Evolutionary conservation across 2,113 vertebrate genomes (phyloP).

Genomic region (Orientallactaga bullata): DNA sequence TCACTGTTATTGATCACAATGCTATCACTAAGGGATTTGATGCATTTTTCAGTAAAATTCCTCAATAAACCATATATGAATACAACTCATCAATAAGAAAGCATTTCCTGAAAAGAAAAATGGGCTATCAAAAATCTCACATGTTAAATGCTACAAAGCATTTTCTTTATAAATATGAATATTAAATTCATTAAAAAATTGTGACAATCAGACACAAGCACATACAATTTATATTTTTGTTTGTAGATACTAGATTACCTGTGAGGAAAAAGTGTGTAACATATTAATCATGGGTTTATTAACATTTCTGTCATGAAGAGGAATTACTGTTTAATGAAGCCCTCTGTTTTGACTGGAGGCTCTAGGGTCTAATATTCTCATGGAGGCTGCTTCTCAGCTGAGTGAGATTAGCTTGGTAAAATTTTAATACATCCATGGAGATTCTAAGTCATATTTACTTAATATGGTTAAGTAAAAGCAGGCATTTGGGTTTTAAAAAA

Average conservation of each 20-base stretch:
- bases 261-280: background rate
- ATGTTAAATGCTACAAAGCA: background rate
- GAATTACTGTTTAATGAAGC: background rate
- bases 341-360: constrained; percentile 1
- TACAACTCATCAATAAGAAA: constrained; percentile 20
- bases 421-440: constrained; percentile 30
- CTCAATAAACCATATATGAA: constrained; percentile 8
- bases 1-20: background rate
- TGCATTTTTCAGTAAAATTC: background rate
- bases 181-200: background rate
- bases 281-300: background rate
- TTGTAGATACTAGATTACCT: constrained; percentile 1
- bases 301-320: constrained; percentile 2
- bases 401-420: constrained; percentile 26
- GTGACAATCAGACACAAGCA: background rate
- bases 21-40: background rate
- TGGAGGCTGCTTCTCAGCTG: background rate
- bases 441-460: constrained; percentile 1
- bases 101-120: constrained; percentile 9
- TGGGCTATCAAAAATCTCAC: background rate
- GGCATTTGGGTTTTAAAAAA: background rate
- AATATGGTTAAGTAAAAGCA: background rate
- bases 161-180: background rate
- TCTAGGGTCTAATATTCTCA: background rate
- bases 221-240: background rate